Evolutionary conservation across 1,140 invertebrate species (phyloP).

Genomic region (Caenorhabditis tropicalis): DNA sequence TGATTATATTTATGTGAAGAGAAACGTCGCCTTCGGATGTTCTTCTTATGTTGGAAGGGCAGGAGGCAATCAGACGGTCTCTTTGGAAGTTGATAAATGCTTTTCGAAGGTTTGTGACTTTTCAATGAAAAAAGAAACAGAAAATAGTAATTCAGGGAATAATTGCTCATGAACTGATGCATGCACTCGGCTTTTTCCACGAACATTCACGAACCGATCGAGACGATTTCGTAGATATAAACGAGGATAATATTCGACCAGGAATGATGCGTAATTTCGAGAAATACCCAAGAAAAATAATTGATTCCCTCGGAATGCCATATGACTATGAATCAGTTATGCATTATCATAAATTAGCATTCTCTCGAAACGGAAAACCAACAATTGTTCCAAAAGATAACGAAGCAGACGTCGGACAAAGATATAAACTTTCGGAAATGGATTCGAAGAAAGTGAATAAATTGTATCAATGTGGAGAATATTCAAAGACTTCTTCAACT

Average conservation of each 20-base stretch:
- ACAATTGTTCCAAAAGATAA: slow-evolving; percentile 68
- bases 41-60: slow-evolving; percentile 71
- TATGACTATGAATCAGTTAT: slow-evolving; percentile 70
- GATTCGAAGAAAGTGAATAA: slow-evolving; percentile 65
- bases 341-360: slow-evolving; percentile 72
- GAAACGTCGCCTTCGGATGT: slow-evolving; percentile 70
- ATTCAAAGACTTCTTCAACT: slow-evolving; percentile 49
- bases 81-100: slow-evolving; percentile 71
- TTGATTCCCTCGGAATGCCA: slow-evolving; percentile 71
- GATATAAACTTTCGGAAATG: slow-evolving; percentile 70
- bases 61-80: slow-evolving; percentile 71
- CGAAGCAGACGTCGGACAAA: slow-evolving; percentile 70
- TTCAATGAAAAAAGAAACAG: too few relatives aligned
- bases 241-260: slow-evolving; percentile 70
- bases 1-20: slow-evolving; percentile 72
- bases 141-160: slow-evolving; percentile 60
- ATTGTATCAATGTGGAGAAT: slow-evolving; percentile 48
- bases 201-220: slow-evolving; percentile 71
- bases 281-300: slow-evolving; percentile 71
- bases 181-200: slow-evolving; percentile 69
- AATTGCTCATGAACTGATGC: slow-evolving; percentile 70
- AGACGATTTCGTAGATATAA: slow-evolving; percentile 69
- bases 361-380: slow-evolving; percentile 68
- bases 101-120: slow-evolving; percentile 65
- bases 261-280: slow-evolving; percentile 72